Base-by-base conservation (phyloP, 2,888 invertebrate genomes). In the Dione juno region DNA sequence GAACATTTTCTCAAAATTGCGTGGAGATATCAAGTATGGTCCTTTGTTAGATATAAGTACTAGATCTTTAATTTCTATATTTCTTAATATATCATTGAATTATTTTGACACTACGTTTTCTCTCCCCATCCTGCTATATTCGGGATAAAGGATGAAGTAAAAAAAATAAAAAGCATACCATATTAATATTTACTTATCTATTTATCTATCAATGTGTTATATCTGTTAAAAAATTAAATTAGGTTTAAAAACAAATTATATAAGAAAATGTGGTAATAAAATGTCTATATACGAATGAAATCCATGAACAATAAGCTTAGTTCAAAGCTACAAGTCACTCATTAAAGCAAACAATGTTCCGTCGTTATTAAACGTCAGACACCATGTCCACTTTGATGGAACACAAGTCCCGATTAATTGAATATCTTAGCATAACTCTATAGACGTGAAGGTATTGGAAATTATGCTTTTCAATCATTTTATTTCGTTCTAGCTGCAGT, bases 371-470 rank as follows among this genome's bases (percentile, higher is more conserved):
- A 59, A 64, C 37, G 37, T 50, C 50, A 19, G 50, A 50, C 28
- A 50, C 50, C 50, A 35, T 19, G 50, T 64, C 35, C 16, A 63
- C 16, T 63, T 37, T 16, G 37, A 64, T 48, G 10, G 63, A 64
- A 48, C 37, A 35, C 16, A 37, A 64, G 16, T 35, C 11, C 13
- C 16, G 35, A 48, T 35, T 64, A 48, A 64, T 64, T 35, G 50
- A 64, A 64, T 48, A 50, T 43, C 41, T 54, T 37, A 54, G 10
- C 37, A 37, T 54, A 54, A 37, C 35, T 16, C 10, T n/a, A 54
- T 54, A 54, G 54, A 54, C 5, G 50, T 10, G 9, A 37, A 11
- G 16, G 37, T 10, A 54, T 16, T 54, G 54, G 9, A n/a, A 35
- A 35, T 37, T 10, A 50, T 19, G 19, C 9, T 7, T 50, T 28